Conservation (phyloP, 2,113 vertebrate genomes). For the Halichoerus grypus region DNA sequence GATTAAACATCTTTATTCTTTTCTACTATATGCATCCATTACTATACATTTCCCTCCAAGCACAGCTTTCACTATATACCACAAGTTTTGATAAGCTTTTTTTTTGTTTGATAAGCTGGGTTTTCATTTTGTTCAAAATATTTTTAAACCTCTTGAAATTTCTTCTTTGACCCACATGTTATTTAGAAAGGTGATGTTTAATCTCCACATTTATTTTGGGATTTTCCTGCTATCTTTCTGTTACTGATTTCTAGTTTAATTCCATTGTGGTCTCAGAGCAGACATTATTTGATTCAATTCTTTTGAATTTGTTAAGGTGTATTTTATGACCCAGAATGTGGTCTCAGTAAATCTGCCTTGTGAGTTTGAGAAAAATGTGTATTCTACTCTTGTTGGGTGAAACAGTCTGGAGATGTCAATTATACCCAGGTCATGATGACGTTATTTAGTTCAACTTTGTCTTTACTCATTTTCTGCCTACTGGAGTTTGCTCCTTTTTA, state of each 20-base stretch:
- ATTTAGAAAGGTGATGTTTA: neutral
- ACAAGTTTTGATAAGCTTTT: neutral
- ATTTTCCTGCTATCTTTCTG: neutral
- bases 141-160: neutral
- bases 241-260: neutral
- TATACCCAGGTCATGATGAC: neutral
- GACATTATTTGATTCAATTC: neutral
- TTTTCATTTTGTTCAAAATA: neutral
- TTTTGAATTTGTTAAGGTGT: neutral
- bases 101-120: neutral
- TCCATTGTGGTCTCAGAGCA: neutral
- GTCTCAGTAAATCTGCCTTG: neutral
- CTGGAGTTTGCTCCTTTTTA: neutral
- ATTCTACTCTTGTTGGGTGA: neutral
- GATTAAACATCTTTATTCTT: neutral
- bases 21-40: neutral
- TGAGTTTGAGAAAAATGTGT: neutral
- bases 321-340: neutral
- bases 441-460: neutral
- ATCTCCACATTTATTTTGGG: neutral
- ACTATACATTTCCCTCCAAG: neutral
- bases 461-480: neutral
- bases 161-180: neutral
- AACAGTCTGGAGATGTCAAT: neutral
- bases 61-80: neutral